These are phyloP conservation scores for Daboia siamensis DNA, from an alignment of 2,113 vertebrate genomes.

Conservation along the genomic window DNA sequence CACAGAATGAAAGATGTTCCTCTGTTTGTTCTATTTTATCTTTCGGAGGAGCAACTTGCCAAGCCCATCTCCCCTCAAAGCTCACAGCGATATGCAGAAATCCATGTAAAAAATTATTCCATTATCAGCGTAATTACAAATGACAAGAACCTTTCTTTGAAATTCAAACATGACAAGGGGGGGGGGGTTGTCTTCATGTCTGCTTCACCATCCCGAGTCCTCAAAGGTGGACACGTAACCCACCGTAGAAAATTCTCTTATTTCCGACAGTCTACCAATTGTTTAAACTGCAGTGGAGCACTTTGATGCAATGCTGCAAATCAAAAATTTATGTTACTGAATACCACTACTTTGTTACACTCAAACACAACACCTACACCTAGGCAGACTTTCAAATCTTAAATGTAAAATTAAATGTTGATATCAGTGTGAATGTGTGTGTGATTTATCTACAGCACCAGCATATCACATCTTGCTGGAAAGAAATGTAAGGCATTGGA, in stretches of 20 bases:
- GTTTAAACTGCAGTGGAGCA: conserved; percentile 58
- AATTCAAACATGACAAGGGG: conserved; percentile 16
- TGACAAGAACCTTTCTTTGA: conserved; percentile 22
- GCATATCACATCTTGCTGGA: neutral
- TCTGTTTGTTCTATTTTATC: conserved; percentile 51
- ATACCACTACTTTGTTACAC: conserved; percentile 57
- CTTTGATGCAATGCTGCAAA: conserved; percentile 53
- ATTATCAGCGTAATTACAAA: conserved; percentile 29
- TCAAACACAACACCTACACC: conserved; percentile 38
- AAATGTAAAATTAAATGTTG: neutral
- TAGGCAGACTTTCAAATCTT: neutral
- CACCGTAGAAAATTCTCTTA: conserved; percentile 58
- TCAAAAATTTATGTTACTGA: conserved; percentile 69
- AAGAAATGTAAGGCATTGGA: neutral
- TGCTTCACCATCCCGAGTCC: conserved; percentile 24
- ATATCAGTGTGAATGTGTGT: neutral
- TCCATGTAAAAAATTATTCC: conserved; percentile 42
- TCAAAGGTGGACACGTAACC: conserved; percentile 40
- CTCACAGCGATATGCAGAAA: conserved; percentile 34
- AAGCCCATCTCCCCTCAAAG: conserved; percentile 26
- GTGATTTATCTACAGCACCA: neutral
- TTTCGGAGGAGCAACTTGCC: conserved; percentile 38
- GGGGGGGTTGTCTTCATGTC: neutral
- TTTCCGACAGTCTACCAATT: conserved; percentile 59
- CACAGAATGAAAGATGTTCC: conserved; percentile 36